These are phyloP conservation scores for Girardia tigrina DNA, from an alignment of 2,888 invertebrate species.

Conservation along the genomic window DNA sequence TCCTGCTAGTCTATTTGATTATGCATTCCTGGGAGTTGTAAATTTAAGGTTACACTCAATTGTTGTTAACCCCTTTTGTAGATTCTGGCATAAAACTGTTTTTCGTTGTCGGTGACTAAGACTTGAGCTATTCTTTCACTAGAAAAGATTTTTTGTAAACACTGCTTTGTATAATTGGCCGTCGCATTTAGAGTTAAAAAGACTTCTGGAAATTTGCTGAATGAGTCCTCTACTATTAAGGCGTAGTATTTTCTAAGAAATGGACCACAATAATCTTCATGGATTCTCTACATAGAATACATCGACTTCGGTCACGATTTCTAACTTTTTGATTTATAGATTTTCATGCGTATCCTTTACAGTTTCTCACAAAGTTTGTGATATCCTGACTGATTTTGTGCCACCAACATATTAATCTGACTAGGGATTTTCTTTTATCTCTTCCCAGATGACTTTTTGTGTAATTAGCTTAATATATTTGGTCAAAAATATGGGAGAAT, in stretches of 20 bases:
- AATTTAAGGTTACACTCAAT: neutral
- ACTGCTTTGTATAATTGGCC: neutral
- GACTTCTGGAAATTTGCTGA: slow-evolving; percentile 16
- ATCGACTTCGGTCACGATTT: no score
- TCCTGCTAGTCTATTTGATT: slow-evolving; percentile 3
- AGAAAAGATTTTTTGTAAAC: neutral
- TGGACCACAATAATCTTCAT: no score
- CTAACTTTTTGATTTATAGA: no score
- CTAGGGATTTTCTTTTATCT: no score
- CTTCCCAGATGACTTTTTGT: no score
- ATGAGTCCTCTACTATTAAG: neutral
- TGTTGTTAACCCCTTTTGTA: neutral
- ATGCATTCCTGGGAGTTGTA: neutral
- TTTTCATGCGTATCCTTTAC: no score
- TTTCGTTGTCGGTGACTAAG: slow-evolving; percentile 4
- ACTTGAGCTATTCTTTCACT: slow-evolving; percentile 13
- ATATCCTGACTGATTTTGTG: neutral
- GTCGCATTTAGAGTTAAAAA: slow-evolving; percentile 6
- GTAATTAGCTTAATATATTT: no score
- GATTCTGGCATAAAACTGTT: neutral
- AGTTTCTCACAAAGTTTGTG: no score
- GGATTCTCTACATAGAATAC: no score
- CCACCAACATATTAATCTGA: slow-evolving; percentile 23
- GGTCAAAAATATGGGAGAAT: no score
- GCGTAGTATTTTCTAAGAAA: slow-evolving; percentile 18